Evolutionary conservation across 2,797 vertebrate genomes (phyloP), one percentile per base, ranked within the genome.

Genomic region (Miichthys miiuy): DNA sequence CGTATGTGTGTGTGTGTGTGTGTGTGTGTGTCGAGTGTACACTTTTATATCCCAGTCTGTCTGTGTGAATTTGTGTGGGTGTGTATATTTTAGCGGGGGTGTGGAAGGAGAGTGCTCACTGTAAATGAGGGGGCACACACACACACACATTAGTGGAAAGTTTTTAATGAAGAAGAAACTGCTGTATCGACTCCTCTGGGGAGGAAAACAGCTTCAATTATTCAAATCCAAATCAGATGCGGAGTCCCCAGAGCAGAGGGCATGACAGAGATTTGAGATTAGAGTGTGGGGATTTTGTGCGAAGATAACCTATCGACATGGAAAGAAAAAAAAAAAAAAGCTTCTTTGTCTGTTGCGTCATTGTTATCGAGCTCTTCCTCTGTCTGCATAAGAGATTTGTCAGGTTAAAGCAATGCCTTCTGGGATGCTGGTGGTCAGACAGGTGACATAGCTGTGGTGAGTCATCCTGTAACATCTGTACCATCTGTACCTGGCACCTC

Each of bases 371-470:
- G 79, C 83, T 81, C 63, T 85, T 81, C 56, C 58, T 75, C 63
- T 62, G 63, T 77, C 73, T 82, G 81, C 63, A 64, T 60, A 27
- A 66, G 64, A 56, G 54, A 80, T 79, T 80, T 81, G 61, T 42
- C 56, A 42, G 80, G 77, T 86, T 87, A 76, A 75, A 83, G 78
- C 89, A 83, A 62, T 85, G 84, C 79, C 85, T 90, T 80, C 72
- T 88, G 89, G 85, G 87, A 88, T 85, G 48, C 54, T 42, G 78
- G 79, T 89, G 90, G 89, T 90, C 91, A 85, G 85, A 90, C 90
- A 91, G 88, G 89, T 92, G 87, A 87, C 89, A 89, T 75, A 72
- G 82, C 85, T 69, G 69, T 82, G 88, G 92, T 94, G 93, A 94
- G 92, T 94, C 93, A 94, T 92, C 90, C 81, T 86, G 67, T 68